phyloP scores from a whole-genome alignment of 2,888 invertebrate species.

The Agrotis exclamationis region DNA sequence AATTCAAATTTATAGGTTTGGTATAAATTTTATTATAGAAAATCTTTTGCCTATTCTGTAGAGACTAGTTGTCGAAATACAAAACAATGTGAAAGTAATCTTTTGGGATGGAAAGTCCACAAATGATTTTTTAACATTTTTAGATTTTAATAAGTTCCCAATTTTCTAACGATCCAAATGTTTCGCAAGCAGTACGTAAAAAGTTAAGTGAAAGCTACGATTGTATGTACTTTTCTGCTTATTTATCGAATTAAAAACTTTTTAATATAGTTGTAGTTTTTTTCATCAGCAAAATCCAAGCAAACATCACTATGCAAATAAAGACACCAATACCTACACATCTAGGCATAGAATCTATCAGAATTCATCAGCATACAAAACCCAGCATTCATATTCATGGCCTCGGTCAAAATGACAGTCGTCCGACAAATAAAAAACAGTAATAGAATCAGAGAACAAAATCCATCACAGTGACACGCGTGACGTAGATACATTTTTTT shows the following conservation, averaged over 20 bases:
- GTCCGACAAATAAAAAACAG: constrained; percentile 82
- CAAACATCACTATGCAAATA: constrained; percentile 17
- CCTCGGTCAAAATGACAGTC: constrained; percentile 65
- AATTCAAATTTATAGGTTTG: too few species aligned
- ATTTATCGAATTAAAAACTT: too few species aligned
- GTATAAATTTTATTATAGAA: too few species aligned
- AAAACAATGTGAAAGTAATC: too few species aligned
- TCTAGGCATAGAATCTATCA: constrained; percentile 8
- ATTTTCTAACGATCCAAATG: background rate
- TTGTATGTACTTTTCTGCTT: too few species aligned
- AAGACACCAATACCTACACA: background rate
- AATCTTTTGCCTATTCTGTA: too few species aligned
- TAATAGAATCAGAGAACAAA: constrained; percentile 88
- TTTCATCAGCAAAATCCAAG: background rate
- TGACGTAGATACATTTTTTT: constrained; percentile 77
- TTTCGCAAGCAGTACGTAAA: too few species aligned
- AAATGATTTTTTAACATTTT: background rate
- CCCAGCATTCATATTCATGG: constrained; percentile 80
- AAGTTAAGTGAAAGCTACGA: background rate
- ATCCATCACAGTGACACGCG: constrained; percentile 84
- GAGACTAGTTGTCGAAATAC: too few species aligned
- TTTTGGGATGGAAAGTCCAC: too few species aligned
- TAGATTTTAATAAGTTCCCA: background rate
- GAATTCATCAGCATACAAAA: constrained; percentile 31
- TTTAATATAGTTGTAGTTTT: too few species aligned